Evolutionary conservation across 2,797 vertebrate genomes (phyloP).

Genomic region (Aldrovandia affinis): DNA sequence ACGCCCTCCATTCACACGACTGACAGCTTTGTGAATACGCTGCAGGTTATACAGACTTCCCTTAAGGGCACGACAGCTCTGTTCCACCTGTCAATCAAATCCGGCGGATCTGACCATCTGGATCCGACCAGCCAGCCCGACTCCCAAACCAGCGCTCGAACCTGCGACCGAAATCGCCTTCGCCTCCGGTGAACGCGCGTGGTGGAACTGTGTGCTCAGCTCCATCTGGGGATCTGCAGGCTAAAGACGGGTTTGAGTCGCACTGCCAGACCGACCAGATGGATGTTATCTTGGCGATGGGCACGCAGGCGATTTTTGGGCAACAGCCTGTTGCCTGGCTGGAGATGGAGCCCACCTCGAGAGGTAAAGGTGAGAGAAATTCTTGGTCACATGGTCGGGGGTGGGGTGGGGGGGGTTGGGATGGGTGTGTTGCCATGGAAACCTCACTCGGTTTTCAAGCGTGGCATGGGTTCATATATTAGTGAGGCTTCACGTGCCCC

Average conservation of each 20-base stretch:
- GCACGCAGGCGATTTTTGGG: conserved; percentile 10
- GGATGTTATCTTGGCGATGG: neutral
- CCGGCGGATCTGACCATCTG: neutral
- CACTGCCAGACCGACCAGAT: conserved; percentile 16
- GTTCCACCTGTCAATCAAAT: neutral
- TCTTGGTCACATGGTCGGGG: neutral
- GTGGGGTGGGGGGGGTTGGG: too few relatives aligned
- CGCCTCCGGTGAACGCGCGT: neutral
- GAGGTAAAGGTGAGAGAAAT: neutral
- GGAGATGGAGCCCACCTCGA: neutral
- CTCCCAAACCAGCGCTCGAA: neutral
- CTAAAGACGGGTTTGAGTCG: neutral
- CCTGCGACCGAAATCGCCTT: neutral
- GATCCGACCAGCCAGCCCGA: too few relatives aligned
- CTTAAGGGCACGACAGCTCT: neutral
- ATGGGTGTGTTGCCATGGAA: neutral
- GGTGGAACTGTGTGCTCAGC: neutral
- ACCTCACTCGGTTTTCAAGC: neutral
- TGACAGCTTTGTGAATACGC: neutral
- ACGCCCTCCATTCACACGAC: neutral
- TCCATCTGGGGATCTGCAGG: neutral
- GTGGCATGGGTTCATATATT: neutral
- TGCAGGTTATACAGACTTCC: neutral
- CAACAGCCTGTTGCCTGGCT: neutral
- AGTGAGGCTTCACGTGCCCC: too few relatives aligned